Evolutionary conservation across 2,888 invertebrate species (phyloP), one percentile per base, ranked within the genome.

Genomic region (Heliconius charithonia): DNA sequence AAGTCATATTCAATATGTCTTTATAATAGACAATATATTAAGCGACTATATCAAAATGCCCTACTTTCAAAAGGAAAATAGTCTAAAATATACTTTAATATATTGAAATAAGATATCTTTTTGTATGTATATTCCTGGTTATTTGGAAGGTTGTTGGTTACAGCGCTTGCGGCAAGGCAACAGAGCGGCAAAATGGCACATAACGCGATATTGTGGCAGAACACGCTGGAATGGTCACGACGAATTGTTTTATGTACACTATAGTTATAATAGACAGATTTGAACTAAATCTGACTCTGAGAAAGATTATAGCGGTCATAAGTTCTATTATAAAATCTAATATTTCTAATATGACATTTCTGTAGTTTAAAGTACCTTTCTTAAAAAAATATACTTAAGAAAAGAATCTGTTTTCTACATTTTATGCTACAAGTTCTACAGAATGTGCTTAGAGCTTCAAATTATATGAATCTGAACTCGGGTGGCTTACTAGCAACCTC

Each of bases 151-250:
- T 65, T 45, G 56, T 4, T n/a, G 29, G 32, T 62, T 22, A 67
- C 79, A 76, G 62, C 74, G 89, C 89, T 87, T 79, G 87, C 83
- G 85, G 87, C 85, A 81, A 84, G 73, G 89, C 90, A 87, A 78
- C 84, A 86, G 84, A 82, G 87, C 90, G 90, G 91, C 89, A 93
- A 94, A 94, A 92, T 89, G 93, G 87, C 85, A 87, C 89, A 89
- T 94, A 94, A 94, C 93, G 83, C 85, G 92, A 93, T 93, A 92
- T 91, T 93, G 92, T 91, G 83, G 84, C 79, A 81, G 37, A 62
- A 67, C 51, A 76, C 91, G 90, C 88, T 91, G 90, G 88, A 84
- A 84, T 85, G 83, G 83, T 81, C 85, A 81, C 78, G 77, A 82
- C 81, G 87, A 85, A 91, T 91, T 92, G 92, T 91, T 90, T 89